phyloP scores from a whole-genome alignment of 2,797 vertebrate genomes.

The Scyliorhinus canicula region DNA sequence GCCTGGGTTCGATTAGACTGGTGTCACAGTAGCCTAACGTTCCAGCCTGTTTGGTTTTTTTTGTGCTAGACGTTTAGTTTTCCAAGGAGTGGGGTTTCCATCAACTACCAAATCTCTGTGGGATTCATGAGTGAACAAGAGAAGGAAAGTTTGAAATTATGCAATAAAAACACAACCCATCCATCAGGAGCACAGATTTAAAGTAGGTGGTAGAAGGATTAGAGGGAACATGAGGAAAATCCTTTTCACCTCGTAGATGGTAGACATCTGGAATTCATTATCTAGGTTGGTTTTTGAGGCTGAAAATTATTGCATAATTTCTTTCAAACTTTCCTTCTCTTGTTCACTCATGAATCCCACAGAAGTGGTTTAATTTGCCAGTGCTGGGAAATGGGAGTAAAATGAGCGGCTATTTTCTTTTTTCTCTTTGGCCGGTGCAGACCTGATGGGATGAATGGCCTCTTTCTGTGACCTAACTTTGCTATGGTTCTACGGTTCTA shows the following conservation, averaged over 20 bases:
- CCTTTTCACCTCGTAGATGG: no score
- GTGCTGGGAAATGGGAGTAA: no score
- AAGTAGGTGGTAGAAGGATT: no score
- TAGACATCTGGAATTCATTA: no score
- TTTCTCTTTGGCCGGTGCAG: no score
- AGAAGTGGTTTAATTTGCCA: no score
- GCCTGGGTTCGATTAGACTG: neutral
- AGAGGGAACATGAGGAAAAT: no score
- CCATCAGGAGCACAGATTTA: no score
- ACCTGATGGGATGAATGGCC: no score
- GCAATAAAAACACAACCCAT: neutral
- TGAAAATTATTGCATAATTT: neutral
- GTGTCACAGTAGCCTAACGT: neutral
- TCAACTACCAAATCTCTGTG: neutral
- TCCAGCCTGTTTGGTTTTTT: neutral
- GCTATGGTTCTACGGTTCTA: neutral
- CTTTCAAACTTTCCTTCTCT: neutral
- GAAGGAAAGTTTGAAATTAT: neutral
- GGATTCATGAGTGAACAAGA: neutral
- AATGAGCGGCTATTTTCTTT: no score
- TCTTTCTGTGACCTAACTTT: no score
- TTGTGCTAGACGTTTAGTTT: neutral
- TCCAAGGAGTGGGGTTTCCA: neutral
- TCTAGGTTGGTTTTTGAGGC: no score
- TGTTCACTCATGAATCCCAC: neutral